A percentile compares a stretch with the other conserved stretches of the same genome.
phyloP scores from a whole-genome alignment of 2,888 invertebrate genomes.

The Carterocephalus palaemon region DNA sequence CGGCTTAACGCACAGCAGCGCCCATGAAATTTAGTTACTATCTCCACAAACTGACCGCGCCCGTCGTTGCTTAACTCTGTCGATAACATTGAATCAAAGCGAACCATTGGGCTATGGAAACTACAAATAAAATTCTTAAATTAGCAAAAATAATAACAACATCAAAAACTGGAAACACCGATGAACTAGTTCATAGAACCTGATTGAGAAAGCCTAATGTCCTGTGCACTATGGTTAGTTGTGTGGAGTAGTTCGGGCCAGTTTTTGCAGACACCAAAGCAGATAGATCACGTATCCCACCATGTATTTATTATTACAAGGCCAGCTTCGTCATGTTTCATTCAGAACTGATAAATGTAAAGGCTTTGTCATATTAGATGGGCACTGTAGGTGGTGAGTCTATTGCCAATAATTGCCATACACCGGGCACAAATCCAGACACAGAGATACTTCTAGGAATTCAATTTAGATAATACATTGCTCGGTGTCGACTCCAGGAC shows the following conservation, averaged over 20 bases:
- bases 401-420: too few relatives aligned
- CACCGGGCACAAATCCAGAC: too few relatives aligned
- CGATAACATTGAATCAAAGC: too few relatives aligned
- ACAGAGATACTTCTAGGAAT: too few relatives aligned
- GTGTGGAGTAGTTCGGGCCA: not conserved
- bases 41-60: too few relatives aligned
- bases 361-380: constrained; percentile 6
- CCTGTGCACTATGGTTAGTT: constrained; percentile 4
- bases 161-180: not conserved
- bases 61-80: too few relatives aligned
- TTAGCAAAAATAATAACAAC: constrained; percentile 2
- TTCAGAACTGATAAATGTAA: constrained; percentile 29
- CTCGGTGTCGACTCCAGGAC: too few relatives aligned
- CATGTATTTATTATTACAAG: constrained; percentile 26
- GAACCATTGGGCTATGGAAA: too few relatives aligned
- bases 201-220: not conserved
- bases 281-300: constrained; percentile 32
- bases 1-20: too few relatives aligned
- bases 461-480: too few relatives aligned
- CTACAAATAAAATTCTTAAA: not conserved
- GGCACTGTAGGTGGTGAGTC: not conserved
- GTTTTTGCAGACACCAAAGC: constrained; percentile 25
- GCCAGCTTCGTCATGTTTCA: constrained; percentile 31
- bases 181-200: constrained; percentile 1
- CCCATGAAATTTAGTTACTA: too few relatives aligned